These are phyloP conservation scores for Bettongia penicillata DNA, from an alignment of 2,113 vertebrate species.

Conservation along the genomic window DNA sequence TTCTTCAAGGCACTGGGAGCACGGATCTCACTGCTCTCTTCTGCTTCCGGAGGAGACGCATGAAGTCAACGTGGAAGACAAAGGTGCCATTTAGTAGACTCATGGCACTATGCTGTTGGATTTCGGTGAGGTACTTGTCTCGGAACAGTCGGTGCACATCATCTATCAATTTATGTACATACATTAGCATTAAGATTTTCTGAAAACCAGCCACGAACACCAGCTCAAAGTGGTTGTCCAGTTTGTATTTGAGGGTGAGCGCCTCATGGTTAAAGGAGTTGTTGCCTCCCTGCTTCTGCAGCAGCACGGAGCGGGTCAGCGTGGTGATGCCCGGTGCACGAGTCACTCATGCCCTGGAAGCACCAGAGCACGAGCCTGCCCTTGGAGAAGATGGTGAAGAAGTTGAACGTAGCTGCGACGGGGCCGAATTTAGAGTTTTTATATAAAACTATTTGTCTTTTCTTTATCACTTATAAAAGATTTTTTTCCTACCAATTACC, in stretches of 20 bases:
- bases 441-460: not conserved
- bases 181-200: conserved; percentile 96
- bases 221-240: conserved; percentile 99
- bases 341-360: conserved; percentile 95
- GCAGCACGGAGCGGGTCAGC: conserved; percentile 95
- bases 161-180: conserved; percentile 98
- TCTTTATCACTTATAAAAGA: not conserved
- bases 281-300: conserved; percentile 96
- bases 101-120: conserved; percentile 93
- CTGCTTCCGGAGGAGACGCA: conserved; percentile 91
- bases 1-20: conserved; percentile 90
- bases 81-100: conserved; percentile 92
- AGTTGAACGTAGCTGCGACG: conserved; percentile 91
- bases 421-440: no score
- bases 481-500: not conserved
- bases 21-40: conserved; percentile 91
- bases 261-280: conserved; percentile 94
- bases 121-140: conserved; percentile 97
- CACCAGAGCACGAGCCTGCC: conserved; percentile 98
- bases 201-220: conserved; percentile 99
- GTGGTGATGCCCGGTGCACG: conserved; percentile 96
- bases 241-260: conserved; percentile 96
- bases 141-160: conserved; percentile 96
- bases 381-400: conserved; percentile 99
- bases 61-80: conserved; percentile 93